Evolutionary conservation across 2,888 invertebrate genomes (phyloP), one percentile per base, ranked within the genome.

Genomic region (Girardia tigrina): DNA sequence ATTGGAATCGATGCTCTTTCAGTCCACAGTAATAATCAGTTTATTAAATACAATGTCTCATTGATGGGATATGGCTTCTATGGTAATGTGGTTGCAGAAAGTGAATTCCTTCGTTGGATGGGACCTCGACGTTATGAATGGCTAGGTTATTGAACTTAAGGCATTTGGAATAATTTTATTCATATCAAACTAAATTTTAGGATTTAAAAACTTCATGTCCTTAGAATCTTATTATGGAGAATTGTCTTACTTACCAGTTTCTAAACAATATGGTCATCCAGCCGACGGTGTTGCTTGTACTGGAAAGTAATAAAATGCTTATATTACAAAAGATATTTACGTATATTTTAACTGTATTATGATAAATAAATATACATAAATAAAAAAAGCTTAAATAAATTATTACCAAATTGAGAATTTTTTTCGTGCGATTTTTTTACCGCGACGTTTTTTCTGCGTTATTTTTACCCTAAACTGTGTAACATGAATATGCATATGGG

Each of bases 61-160:
- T 88, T 90, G 71, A 86, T 91, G 78, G 90, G 90, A 77, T 92
- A 91, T 82, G 92, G 92, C 0, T 92, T 90, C 84, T 87, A 91
- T 80, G 92, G 91, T 0, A 91, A 92, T 84, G 88, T 90, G 42
- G 87, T 91, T 26, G 86, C 88, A 77, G 89, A 90, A 80, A 91
- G 91, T 81, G 91, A 91, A 80, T 88, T 88, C 77, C 88, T 90
- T 80, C 86, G 91, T 70, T 91, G 90, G 90, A 89, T 92, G 89
- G 92, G 92, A 42, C 91, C 91, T 20, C 88, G 88, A 78, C 86
- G 91, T 78, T 92, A 92, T 81, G 89, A 90, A 80, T 89, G 89
- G 83, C 88, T 89, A 75, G 90, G 90, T 89, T 76, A 78, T n/a
- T n/a, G 16, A 36, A 8, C 36, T 12, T 36, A 12, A 12, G 8